These are phyloP conservation scores for Ctenopoma kingsleyae DNA, from an alignment of 2,797 vertebrate genomes.

Conservation along the genomic window DNA sequence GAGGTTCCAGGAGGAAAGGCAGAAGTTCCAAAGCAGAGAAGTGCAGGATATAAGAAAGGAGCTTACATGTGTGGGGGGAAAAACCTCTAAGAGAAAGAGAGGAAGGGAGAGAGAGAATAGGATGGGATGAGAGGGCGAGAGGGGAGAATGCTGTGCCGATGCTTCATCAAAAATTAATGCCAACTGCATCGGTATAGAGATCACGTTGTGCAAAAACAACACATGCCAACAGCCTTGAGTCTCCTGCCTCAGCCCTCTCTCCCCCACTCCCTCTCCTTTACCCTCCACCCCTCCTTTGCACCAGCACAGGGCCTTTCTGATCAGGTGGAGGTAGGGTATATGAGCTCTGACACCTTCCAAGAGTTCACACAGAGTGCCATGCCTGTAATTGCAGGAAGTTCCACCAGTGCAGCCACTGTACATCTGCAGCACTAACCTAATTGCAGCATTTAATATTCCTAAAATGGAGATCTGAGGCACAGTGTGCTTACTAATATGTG, in stretches of 20 bases:
- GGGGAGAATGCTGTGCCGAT: slow-evolving; percentile 80
- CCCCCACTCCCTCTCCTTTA: slow-evolving; percentile 59
- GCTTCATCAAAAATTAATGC: slow-evolving; percentile 90
- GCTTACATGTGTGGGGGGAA: slow-evolving; percentile 64
- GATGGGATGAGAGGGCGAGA: slow-evolving; percentile 76
- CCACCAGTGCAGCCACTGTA: slow-evolving; percentile 65
- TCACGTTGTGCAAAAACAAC: slow-evolving; percentile 88
- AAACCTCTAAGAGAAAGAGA: slow-evolving; percentile 58
- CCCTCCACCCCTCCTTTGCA: slow-evolving; percentile 65
- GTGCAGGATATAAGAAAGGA: slow-evolving; percentile 72
- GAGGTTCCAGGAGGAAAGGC: slow-evolving; percentile 69
- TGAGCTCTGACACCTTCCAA: slow-evolving; percentile 84
- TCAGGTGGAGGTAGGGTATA: slow-evolving; percentile 85
- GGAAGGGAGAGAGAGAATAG: slow-evolving; percentile 32
- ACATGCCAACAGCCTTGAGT: slow-evolving; percentile 86
- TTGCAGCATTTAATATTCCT: slow-evolving; percentile 83
- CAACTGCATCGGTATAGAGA: slow-evolving; percentile 86
- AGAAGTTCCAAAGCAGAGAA: slow-evolving; percentile 73
- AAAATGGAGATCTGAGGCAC: slow-evolving; percentile 80
- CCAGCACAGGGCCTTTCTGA: slow-evolving; percentile 78
- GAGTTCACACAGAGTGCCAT: slow-evolving; percentile 87
- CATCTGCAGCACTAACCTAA: slow-evolving; percentile 75
- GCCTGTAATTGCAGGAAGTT: slow-evolving; percentile 84
- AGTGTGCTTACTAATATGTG: slow-evolving; percentile 55
- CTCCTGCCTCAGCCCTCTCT: slow-evolving; percentile 70